Evolutionary conservation across 2,888 invertebrate genomes (phyloP).

Genomic region (Temnothorax ravouxi): DNA sequence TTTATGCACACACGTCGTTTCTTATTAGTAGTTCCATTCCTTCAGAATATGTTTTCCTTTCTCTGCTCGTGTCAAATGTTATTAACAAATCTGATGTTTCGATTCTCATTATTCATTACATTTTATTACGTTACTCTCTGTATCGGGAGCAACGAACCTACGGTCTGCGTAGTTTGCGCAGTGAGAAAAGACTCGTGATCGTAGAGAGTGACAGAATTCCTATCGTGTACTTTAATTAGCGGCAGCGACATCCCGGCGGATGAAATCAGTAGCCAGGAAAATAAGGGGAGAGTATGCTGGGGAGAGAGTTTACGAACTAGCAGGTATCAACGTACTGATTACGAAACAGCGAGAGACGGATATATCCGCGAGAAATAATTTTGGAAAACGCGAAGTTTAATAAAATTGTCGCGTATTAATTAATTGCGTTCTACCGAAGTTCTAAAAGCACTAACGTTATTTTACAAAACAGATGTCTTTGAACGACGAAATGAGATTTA

Average conservation of each 20-base stretch:
- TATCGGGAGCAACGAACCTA: conserved; percentile 1
- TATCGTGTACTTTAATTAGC: conserved; percentile 70
- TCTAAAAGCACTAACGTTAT: not conserved
- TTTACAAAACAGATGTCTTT: not conserved
- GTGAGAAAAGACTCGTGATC: conserved; percentile 60
- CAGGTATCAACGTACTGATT: conserved; percentile 64
- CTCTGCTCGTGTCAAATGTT: not conserved
- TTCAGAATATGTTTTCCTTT: conserved; percentile 10
- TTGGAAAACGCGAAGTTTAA: not conserved
- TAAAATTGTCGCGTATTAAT: conserved; percentile 18
- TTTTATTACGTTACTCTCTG: conserved; percentile 1
- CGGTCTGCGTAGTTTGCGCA: not conserved
- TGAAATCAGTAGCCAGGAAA: conserved; percentile 72
- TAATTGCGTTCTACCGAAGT: not conserved
- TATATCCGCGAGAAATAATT: conserved; percentile 22
- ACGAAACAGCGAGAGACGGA: conserved; percentile 64
- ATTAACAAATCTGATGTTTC: conserved; percentile 24
- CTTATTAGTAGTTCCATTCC: not conserved
- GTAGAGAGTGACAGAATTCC: conserved; percentile 64
- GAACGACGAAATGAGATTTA: conserved; percentile 19
- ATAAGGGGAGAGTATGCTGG: conserved; percentile 61
- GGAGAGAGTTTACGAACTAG: conserved; percentile 60
- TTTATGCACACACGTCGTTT: conserved; percentile 7
- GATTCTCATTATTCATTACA: conserved; percentile 9
- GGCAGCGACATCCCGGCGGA: conserved; percentile 59